A percentile compares a stretch with the other conserved stretches of the same genome.
Conservation (phyloP, 2,888 invertebrate species). For the Galeopsomyia nigrocyanea region DNA sequence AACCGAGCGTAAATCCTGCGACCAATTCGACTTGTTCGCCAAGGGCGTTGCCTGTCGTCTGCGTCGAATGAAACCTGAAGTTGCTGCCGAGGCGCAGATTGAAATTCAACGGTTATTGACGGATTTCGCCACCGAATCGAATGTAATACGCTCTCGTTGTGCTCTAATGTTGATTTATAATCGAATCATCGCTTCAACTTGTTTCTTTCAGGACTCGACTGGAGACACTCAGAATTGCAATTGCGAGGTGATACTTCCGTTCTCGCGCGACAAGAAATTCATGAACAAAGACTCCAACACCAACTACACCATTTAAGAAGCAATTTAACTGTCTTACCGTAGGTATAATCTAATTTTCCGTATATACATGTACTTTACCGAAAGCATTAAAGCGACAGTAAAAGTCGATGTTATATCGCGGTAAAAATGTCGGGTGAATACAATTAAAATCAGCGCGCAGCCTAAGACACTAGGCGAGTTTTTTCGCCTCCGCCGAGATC, state of each 20-base stretch:
- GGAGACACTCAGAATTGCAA: no score
- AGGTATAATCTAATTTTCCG: no score
- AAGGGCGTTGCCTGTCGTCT: slow-evolving; percentile 48
- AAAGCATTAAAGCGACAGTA: no score
- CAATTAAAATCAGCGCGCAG: slow-evolving; percentile 30
- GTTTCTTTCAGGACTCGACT: no score
- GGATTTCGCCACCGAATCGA: slow-evolving; percentile 9
- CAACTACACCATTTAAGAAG: no score
- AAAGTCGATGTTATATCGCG: no score
- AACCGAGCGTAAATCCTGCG: slow-evolving; percentile 41
- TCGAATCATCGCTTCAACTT: not conserved
- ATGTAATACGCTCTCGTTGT: slow-evolving; percentile 27
- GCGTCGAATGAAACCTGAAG: slow-evolving; percentile 48
- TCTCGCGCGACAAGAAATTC: no score
- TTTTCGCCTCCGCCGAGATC: slow-evolving; percentile 17
- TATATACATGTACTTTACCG: no score
- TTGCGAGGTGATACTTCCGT: no score
- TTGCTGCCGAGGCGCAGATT: slow-evolving; percentile 48
- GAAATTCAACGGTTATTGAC: slow-evolving; percentile 52
- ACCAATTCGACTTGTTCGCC: slow-evolving; percentile 53
- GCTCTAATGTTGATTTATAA: slow-evolving; percentile 1
- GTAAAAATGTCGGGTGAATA: not conserved
- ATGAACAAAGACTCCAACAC: no score
- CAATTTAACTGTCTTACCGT: no score
- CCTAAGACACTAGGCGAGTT: not conserved